A percentile compares a stretch with the other conserved stretches of the same genome.
Evolutionary conservation across 2,888 invertebrate species (phyloP).

Genomic region (Cremastinae sp.): DNA sequence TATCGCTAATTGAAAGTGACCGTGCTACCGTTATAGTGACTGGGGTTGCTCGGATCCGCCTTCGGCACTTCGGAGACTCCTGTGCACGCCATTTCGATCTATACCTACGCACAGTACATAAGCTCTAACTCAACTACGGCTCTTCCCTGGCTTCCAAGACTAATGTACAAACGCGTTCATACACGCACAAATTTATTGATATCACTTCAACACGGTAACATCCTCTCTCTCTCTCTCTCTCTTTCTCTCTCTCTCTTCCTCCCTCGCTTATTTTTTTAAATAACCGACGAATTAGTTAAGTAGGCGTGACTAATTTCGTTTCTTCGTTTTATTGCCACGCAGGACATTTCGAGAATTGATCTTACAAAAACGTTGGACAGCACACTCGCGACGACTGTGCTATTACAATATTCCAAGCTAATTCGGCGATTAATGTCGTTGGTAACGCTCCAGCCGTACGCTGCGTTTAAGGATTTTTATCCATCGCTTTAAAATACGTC

Average conservation of each 20-base stretch:
- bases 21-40: conserved; percentile 49
- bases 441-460: no score
- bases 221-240: not conserved
- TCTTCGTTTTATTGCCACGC: conserved; percentile 41
- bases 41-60: conserved; percentile 45
- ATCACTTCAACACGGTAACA: not conserved
- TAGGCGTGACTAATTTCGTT: conserved; percentile 37
- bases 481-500: no score
- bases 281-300: conserved; percentile 49
- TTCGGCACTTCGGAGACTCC: conserved; percentile 54
- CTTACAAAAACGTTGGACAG: conserved; percentile 10
- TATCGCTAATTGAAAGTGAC: conserved; percentile 62
- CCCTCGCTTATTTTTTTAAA: conserved; percentile 41
- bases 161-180: conserved; percentile 23
- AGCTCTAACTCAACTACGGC: conserved; percentile 49
- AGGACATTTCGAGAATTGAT: conserved; percentile 23
- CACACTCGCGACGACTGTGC: not conserved
- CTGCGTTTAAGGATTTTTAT: no score
- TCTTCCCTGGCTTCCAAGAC: conserved; percentile 27
- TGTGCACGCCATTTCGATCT: conserved; percentile 56
- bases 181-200: not conserved
- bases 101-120: conserved; percentile 43
- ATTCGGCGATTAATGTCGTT: not conserved
- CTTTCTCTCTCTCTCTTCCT: conserved; percentile 22
- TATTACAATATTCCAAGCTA: not conserved